Evolutionary conservation across 2,113 vertebrate species (phyloP), one percentile per base, ranked within the genome.

Genomic region (Solea solea): DNA sequence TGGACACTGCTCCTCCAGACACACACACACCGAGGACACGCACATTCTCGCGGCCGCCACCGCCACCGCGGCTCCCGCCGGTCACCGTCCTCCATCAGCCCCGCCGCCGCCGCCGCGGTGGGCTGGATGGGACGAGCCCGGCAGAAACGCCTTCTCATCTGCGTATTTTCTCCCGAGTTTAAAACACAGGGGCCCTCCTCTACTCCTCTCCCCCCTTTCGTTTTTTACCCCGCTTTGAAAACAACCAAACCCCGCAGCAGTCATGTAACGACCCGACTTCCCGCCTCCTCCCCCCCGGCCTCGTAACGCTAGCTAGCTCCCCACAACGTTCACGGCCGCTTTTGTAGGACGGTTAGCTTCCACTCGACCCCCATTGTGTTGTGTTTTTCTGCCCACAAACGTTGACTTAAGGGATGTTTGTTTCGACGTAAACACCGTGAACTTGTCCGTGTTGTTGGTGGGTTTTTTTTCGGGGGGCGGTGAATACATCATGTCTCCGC

Each of bases 1-100:
- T 88, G 92, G 90, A 87, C 87, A 73, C 84, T 91, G 90, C 87
- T 87, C 72, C 86, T 88, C 74, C 48, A 77, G 46, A 80, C 69
- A 71, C 34, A 7, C 49, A 50, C 21, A 21, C 86, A 51, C 61
- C 63, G 72, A 70, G 64, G 80, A 72, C 82, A 80, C 75, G 50
- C 83, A 59, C 69, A 39, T 70, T 60, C 8, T 75, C 72, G 61
- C 13, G 28, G 54, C 62, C 28, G 3, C 48, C 25, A 69, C 64
- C 11, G 51, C 63, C 45, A 34, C 53, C 49, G 72, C 21, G 21
- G 64, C 70, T 78, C 74, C 67, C 34, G 55, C 65, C 76, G 69
- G 51, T 59, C 40, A 53, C 81, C 72, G 77, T 52, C 78, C 80
- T 70, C 81, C 79, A 66, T 69, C 74, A 40, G 16, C 55, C 34